A percentile compares a stretch with the other conserved stretches of the same genome.
Evolutionary conservation across 2,888 invertebrate species (phyloP).

Genomic region (Agapostemon virescens): DNA sequence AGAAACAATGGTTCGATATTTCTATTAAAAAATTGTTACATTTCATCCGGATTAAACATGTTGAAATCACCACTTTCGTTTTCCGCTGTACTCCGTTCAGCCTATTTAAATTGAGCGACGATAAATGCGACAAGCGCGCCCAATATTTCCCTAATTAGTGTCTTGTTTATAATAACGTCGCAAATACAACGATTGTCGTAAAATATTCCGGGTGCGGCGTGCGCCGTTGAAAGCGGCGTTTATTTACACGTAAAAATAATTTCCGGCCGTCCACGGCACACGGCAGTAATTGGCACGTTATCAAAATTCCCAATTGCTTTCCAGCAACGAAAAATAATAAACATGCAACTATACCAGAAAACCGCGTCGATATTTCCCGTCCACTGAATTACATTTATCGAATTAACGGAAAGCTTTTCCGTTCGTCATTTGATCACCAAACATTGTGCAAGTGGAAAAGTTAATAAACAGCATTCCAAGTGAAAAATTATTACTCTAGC

Average conservation of each 20-base stretch:
- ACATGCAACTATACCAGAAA: background rate
- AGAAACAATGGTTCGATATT: too few species aligned
- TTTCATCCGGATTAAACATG: too few species aligned
- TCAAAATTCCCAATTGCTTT: slow-evolving; percentile 10
- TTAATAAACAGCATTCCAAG: background rate
- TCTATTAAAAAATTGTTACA: too few species aligned
- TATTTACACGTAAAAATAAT: slow-evolving; percentile 30
- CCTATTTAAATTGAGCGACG: background rate
- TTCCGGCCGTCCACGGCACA: background rate
- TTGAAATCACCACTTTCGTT: background rate
- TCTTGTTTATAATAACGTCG: background rate
- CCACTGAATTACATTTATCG: background rate
- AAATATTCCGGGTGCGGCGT: background rate
- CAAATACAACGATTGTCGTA: background rate
- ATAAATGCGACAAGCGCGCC: background rate
- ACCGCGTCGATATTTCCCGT: background rate
- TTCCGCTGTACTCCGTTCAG: background rate
- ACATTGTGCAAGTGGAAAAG: background rate
- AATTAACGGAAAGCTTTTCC: background rate
- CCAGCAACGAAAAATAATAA: slow-evolving; percentile 22
- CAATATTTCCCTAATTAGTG: slow-evolving; percentile 29
- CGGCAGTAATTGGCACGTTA: slow-evolving; percentile 25
- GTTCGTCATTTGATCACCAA: background rate
- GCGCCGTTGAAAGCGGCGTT: background rate
- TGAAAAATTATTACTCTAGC: background rate